Evolutionary conservation across 2,888 invertebrate species (phyloP).

Genomic region (Chydorus sphaericus): DNA sequence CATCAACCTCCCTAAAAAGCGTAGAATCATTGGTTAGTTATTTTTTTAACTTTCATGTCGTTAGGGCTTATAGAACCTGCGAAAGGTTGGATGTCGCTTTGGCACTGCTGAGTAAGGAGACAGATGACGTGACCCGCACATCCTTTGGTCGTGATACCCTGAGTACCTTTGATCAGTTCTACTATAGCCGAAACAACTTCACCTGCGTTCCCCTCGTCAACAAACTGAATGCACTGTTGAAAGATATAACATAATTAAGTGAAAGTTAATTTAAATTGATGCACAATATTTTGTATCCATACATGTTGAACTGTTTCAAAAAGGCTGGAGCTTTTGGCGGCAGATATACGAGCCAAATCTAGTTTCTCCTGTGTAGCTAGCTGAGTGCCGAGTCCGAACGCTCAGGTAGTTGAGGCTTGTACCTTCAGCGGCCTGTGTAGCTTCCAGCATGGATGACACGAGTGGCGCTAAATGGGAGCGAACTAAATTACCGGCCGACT

Average conservation of each 20-base stretch:
- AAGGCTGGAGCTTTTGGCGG: conserved; percentile 70
- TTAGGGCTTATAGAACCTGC: conserved; percentile 1
- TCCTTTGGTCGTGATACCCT: conserved; percentile 70
- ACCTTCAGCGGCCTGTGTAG: conserved; percentile 74
- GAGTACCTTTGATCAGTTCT: conserved; percentile 61
- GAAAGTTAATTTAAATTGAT: background rate
- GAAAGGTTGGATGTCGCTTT: conserved; percentile 20
- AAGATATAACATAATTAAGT: conserved; percentile 2
- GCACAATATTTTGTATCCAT: conserved; percentile 17
- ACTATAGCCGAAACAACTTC: conserved; percentile 39
- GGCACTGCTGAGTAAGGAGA: conserved; percentile 34
- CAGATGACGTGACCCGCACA: conserved; percentile 65
- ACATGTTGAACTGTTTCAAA: conserved; percentile 75
- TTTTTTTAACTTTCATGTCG: background rate
- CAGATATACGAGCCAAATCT: conserved; percentile 63
- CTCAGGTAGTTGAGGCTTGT: conserved; percentile 64
- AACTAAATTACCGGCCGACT: conserved; percentile 58
- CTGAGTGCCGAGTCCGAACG: conserved; percentile 50
- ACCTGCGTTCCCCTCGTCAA: conserved; percentile 68
- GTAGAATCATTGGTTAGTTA: conserved; percentile 1
- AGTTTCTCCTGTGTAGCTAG: conserved; percentile 56
- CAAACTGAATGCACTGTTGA: conserved; percentile 46
- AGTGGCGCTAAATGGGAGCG: conserved; percentile 65
- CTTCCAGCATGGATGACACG: conserved; percentile 68
- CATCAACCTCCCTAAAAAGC: conserved; percentile 40